Evolutionary conservation across 92 coral and sea anemone genomes (phyloP), one percentile per base, ranked within the genome.

Genomic region (Desmophyllum pertusum): DNA sequence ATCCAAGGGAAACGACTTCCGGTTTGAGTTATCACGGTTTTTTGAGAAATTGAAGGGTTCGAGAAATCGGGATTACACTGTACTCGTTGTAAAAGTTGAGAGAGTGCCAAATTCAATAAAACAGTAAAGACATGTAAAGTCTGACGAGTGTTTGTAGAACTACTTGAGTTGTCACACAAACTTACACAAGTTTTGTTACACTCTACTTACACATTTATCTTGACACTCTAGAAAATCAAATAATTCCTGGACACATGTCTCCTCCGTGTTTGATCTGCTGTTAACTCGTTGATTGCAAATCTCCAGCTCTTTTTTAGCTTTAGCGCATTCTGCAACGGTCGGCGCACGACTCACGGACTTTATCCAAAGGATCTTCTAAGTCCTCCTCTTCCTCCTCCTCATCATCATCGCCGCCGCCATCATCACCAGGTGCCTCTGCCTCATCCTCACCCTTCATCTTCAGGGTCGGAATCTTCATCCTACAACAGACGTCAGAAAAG

Each of bases 341-440:
- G 65, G 57, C 88, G 50, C 99, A 97, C 43, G 89, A 70, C 61
- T 94, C 99, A 5, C 93, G 89, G 41, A 97, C 57, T 52, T 68
- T 87, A 0, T 97, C 99, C 66, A 87, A 62, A 13, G 93, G 97
- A 87, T 97, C 99, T n/a, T 81, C 95, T 27, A 95, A 89, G 10
- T 97, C 99, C 69, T 90, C 98, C 76, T 96, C 98, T 5, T 97
- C 99, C 78, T 96, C 99, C 2, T 96, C 98, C 17, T 96, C 98
- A 6, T 97, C 99, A 15, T 90, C 96, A 27, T 92, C 97, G 0
- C 82, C 97, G 6, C 76, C 93, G 9, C 67, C 93, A 14, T 78
- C 95, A 17, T 83, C 88, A 69, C 72, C 87, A 9, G 73, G 88
- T 0, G 72, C 57, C 36, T 63, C 83, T 38, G 88, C 93, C 19